Conservation (phyloP, 1,140 invertebrate species). For the Episyrphus balteatus region DNA sequence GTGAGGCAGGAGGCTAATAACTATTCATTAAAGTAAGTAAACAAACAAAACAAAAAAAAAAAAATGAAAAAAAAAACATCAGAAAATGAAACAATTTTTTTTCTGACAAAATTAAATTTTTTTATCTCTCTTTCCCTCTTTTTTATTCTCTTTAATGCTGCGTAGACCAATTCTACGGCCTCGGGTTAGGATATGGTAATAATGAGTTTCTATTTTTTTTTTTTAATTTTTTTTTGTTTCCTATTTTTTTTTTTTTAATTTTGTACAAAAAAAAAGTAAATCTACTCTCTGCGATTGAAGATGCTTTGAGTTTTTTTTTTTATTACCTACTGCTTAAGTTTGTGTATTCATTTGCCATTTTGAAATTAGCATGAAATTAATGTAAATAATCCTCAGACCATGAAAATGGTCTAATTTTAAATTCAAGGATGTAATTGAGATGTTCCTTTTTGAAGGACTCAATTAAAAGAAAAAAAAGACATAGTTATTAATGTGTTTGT, state of each 20-base stretch:
- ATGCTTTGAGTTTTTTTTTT: too few relatives aligned
- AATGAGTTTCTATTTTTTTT: conserved; percentile 15
- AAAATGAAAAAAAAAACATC: too few relatives aligned
- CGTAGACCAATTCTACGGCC: conserved; percentile 70
- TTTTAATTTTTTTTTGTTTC: neutral
- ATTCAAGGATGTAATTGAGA: too few relatives aligned
- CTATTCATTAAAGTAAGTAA: conserved; percentile 50
- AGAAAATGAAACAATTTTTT: conserved; percentile 7
- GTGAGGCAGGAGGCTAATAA: conserved; percentile 53
- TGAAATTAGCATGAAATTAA: too few relatives aligned
- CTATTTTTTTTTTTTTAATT: neutral
- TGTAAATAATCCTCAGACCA: too few relatives aligned
- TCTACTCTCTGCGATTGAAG: too few relatives aligned
- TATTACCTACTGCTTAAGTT: conserved; percentile 6
- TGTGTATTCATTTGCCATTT: conserved; percentile 17
- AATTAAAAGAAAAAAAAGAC: too few relatives aligned
- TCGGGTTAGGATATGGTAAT: conserved; percentile 86
- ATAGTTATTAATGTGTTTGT: too few relatives aligned
- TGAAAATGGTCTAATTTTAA: too few relatives aligned
- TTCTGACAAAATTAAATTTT: conserved; percentile 6
- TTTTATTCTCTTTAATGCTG: conserved; percentile 4
- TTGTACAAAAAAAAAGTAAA: too few relatives aligned
- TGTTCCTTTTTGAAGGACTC: too few relatives aligned
- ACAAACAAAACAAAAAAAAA: neutral
- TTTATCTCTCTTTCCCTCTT: conserved; percentile 3